Evolutionary conservation across 1,140 invertebrate genomes (phyloP).

Genomic region (Meloidogyne chitwoodi): DNA sequence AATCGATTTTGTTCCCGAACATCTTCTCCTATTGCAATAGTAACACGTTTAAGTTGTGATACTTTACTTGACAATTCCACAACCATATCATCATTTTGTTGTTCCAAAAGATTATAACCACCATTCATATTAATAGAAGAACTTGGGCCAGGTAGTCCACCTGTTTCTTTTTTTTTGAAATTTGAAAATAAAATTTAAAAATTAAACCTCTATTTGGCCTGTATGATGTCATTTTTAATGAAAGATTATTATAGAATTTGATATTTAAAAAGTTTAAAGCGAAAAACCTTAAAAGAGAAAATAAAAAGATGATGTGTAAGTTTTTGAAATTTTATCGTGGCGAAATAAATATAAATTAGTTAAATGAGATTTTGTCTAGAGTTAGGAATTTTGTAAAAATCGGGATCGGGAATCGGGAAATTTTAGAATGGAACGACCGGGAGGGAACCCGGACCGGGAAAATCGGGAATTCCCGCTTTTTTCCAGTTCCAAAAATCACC

Average conservation of each 20-base stretch:
- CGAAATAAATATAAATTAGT: not conserved
- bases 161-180: not conserved
- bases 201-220: conserved; percentile 39
- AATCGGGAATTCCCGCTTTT: no score
- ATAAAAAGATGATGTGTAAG: not conserved
- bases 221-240: conserved; percentile 23
- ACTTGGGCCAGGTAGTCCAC: conserved; percentile 3
- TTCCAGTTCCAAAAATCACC: no score
- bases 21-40: conserved; percentile 55
- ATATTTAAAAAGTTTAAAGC: not conserved
- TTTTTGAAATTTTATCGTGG: not conserved
- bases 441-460: no score
- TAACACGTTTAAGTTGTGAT: conserved; percentile 42
- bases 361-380: no score
- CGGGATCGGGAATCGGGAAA: no score
- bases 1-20: conserved; percentile 56
- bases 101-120: conserved; percentile 36
- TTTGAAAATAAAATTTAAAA: not conserved
- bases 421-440: no score
- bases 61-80: conserved; percentile 47
- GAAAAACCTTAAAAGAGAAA: not conserved
- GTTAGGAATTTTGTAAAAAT: no score
- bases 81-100: conserved; percentile 52
- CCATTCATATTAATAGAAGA: conserved; percentile 11
- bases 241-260: not conserved